These are phyloP conservation scores for Heliothis virescens DNA, from an alignment of 1,140 invertebrate genomes.

Conservation along the genomic window DNA sequence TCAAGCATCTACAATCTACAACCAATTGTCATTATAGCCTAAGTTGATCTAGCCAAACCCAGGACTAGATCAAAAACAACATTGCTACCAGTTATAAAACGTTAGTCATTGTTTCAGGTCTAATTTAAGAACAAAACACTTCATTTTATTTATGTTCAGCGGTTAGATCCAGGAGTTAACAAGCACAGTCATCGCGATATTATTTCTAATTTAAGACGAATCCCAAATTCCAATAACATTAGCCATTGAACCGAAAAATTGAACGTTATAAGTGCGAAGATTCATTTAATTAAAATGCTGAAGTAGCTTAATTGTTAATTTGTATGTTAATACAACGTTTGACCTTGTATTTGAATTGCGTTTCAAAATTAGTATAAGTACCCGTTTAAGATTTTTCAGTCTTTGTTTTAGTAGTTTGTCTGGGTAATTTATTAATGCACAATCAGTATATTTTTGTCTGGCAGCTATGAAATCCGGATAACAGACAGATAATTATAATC, in stretches of 20 bases:
- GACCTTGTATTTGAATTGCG: no score
- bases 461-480: no score
- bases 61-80: background rate
- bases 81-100: background rate
- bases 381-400: no score
- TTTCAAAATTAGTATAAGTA: no score
- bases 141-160: background rate
- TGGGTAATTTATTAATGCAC: no score
- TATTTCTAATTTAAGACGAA: conserved; percentile 26
- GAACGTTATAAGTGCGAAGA: background rate
- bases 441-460: no score
- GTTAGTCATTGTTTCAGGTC: conserved; percentile 1
- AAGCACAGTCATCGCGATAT: background rate
- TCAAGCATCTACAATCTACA: background rate
- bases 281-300: background rate
- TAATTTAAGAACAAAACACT: background rate
- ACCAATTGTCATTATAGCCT: background rate
- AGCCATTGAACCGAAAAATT: conserved; percentile 37
- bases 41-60: background rate
- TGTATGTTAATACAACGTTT: background rate
- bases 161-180: background rate
- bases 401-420: no score
- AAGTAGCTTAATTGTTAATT: conserved; percentile 1
- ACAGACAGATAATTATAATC: no score
- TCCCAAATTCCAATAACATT: background rate